Conservation (phyloP, 2,797 vertebrate species). For the Rhabdophis nuchalis region DNA sequence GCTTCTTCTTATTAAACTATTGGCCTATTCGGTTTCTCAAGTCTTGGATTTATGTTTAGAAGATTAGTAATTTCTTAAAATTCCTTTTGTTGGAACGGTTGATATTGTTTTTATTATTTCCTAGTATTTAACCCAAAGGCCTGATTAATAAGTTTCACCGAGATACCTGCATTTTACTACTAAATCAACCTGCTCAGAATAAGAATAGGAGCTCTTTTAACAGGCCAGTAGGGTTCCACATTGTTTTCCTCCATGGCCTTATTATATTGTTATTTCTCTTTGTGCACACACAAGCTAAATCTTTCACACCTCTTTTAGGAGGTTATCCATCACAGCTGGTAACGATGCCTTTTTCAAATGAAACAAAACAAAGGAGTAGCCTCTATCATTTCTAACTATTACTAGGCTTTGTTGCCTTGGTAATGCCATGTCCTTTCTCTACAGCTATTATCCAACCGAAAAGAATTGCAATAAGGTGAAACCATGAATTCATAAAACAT, state of each 20-base stretch:
- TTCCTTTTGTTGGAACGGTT: conserved; percentile 11
- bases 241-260: conserved; percentile 17
- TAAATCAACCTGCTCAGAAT: conserved; percentile 1
- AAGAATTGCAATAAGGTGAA: conserved; percentile 27
- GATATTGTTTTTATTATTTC: conserved; percentile 23
- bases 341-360: conserved; percentile 33
- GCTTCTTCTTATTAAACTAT: conserved; percentile 26
- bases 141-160: neutral
- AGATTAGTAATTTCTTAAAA: neutral
- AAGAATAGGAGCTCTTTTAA: neutral
- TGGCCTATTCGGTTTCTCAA: conserved; percentile 25
- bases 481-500: neutral
- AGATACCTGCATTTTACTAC: neutral
- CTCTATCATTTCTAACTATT: conserved; percentile 36
- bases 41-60: neutral
- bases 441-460: conserved; percentile 17
- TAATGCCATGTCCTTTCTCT: neutral
- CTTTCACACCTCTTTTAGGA: conserved; percentile 57
- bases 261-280: conserved; percentile 42
- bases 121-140: neutral
- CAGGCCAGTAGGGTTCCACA: conserved; percentile 21
- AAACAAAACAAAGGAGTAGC: conserved; percentile 15
- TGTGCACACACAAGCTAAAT: conserved; percentile 35
- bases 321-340: conserved; percentile 56
- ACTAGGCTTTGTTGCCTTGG: conserved; percentile 38